Evolutionary conservation across 2,113 vertebrate species (phyloP).

Genomic region (Isichthys henryi): DNA sequence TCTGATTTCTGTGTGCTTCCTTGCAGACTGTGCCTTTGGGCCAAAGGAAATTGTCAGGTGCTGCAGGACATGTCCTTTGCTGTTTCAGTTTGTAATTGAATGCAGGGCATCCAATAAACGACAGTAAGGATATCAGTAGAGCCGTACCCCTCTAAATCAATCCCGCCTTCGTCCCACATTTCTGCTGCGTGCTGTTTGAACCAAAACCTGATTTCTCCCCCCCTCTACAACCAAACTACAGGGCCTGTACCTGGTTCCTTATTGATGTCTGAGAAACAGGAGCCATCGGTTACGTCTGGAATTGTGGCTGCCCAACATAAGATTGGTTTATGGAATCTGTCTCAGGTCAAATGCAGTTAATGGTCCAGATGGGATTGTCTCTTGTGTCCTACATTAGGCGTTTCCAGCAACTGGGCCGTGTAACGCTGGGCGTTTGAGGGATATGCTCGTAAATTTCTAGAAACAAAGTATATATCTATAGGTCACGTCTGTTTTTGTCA

Average conservation of each 20-base stretch:
- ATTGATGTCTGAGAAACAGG: not conserved
- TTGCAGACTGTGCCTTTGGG: not conserved
- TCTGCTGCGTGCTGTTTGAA: not conserved
- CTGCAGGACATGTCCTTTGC: not conserved
- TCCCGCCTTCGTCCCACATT: not conserved
- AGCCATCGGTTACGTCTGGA: not conserved
- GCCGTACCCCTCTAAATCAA: not conserved
- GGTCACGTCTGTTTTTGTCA: not conserved
- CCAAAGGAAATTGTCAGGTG: not conserved
- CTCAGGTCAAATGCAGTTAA: not conserved
- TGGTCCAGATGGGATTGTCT: not conserved
- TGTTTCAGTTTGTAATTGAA: not conserved
- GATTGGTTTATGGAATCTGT: slow-evolving; percentile 8
- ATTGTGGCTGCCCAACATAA: not conserved
- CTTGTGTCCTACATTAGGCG: not conserved
- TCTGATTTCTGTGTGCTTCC: not conserved
- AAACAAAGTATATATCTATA: not conserved
- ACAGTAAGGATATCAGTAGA: not conserved
- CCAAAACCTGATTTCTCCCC: not conserved
- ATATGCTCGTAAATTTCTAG: not conserved
- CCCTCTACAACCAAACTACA: not conserved
- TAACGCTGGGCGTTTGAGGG: not conserved
- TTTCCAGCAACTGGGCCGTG: not conserved
- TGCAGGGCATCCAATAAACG: not conserved
- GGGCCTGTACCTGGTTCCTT: not conserved